A percentile compares a stretch with the other conserved stretches of the same genome.
These are phyloP conservation scores for Abrostola triplasia DNA, from an alignment of 2,888 invertebrate genomes.

Conservation along the genomic window DNA sequence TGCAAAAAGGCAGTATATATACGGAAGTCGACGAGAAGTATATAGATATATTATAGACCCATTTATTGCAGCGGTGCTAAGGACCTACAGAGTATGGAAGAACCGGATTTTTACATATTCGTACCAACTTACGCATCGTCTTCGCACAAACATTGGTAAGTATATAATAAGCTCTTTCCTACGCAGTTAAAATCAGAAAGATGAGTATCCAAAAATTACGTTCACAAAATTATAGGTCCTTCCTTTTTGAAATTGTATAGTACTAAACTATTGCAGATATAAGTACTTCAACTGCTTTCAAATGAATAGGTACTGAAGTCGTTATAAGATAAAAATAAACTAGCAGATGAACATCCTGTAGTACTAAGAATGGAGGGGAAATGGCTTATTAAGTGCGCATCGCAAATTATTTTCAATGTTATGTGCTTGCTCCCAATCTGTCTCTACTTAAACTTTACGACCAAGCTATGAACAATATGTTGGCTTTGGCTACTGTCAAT, in stretches of 20 bases:
- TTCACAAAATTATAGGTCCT: no score
- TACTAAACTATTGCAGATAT: no score
- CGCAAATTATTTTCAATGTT: conserved; percentile 12
- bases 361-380: conserved; percentile 21
- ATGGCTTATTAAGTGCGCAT: conserved; percentile 27
- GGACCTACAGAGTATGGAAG: conserved; percentile 21
- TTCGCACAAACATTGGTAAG: conserved; percentile 22
- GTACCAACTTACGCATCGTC: conserved; percentile 4
- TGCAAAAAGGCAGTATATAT: not conserved
- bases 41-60: conserved; percentile 17
- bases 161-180: conserved; percentile 12
- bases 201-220: no score
- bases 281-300: not conserved
- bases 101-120: conserved; percentile 43
- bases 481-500: conserved; percentile 1
- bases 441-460: conserved; percentile 12
- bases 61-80: conserved; percentile 22
- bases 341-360: conserved; percentile 19
- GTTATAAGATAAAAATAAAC: conserved; percentile 14
- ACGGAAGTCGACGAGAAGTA: conserved; percentile 1
- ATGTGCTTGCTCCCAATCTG: conserved; percentile 4
- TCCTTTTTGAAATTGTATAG: no score
- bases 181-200: no score
- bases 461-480: not conserved
- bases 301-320: not conserved